Conservation (phyloP, 2,888 invertebrate genomes). For the Ormyrus rosae region DNA sequence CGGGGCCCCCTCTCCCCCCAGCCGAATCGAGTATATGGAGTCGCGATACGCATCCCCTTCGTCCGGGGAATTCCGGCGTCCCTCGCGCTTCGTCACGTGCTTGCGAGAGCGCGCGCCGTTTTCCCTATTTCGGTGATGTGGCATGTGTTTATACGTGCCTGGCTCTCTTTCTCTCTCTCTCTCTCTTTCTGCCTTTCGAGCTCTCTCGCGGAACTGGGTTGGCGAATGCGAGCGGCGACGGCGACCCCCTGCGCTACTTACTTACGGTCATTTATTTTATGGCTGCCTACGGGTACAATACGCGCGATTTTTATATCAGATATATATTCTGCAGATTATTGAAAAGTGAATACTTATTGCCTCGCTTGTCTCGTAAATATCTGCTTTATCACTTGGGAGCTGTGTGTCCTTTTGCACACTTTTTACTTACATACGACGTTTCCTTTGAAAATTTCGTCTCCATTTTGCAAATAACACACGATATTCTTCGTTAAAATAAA, state of each 20-base stretch:
- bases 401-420: too few relatives aligned
- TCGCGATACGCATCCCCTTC: slow-evolving; percentile 58
- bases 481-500: too few relatives aligned
- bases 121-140: slow-evolving; percentile 8
- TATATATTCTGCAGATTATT: neutral
- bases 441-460: too few relatives aligned
- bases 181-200: slow-evolving; percentile 1
- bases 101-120: slow-evolving; percentile 34
- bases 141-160: neutral
- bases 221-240: neutral
- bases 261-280: slow-evolving; percentile 54
- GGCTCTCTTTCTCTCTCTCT: neutral
- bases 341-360: neutral
- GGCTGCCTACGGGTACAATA: neutral
- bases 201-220: slow-evolving; percentile 4
- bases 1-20: slow-evolving; percentile 15
- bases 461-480: too few relatives aligned
- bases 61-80: slow-evolving; percentile 68
- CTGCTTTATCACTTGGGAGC: too few relatives aligned
- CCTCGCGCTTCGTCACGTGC: neutral
- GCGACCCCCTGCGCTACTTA: slow-evolving; percentile 28
- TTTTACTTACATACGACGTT: too few relatives aligned
- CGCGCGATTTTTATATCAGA: slow-evolving; percentile 32
- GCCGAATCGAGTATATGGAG: slow-evolving; percentile 25
- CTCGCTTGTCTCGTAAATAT: too few relatives aligned